A percentile compares a stretch with the other conserved stretches of the same genome.
Evolutionary conservation across 2,797 vertebrate species (phyloP).

Genomic region (Melanotaenia pygmaea): DNA sequence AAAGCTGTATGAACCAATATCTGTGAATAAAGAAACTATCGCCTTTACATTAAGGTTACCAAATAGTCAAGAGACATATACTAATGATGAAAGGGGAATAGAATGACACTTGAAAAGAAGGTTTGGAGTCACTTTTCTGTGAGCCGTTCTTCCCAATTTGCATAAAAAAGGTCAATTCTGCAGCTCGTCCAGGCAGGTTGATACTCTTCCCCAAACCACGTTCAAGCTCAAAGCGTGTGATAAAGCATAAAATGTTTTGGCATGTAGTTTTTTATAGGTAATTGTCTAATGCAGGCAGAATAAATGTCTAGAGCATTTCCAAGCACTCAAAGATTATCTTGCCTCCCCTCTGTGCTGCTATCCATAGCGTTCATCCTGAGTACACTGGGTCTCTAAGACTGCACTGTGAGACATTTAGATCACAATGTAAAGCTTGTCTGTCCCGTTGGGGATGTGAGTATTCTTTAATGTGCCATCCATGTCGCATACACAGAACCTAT

Average conservation of each 20-base stretch:
- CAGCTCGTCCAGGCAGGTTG: conserved; percentile 63
- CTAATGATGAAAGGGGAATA: conserved; percentile 64
- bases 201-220: conserved; percentile 58
- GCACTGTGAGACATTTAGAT: conserved; percentile 83
- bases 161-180: conserved; percentile 50
- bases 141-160: conserved; percentile 72
- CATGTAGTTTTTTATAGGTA: conserved; percentile 67
- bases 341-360: conserved; percentile 82
- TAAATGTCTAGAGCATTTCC: conserved; percentile 71
- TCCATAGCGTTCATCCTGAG: conserved; percentile 78
- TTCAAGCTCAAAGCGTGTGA: conserved; percentile 57
- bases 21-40: conserved; percentile 78
- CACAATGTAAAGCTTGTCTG: conserved; percentile 75
- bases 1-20: conserved; percentile 79
- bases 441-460: conserved; percentile 73
- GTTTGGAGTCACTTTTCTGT: conserved; percentile 57
- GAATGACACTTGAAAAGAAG: conserved; percentile 71
- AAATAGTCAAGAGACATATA: conserved; percentile 73
- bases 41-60: conserved; percentile 80
- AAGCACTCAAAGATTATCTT: conserved; percentile 71
- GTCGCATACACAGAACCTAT: conserved; percentile 69
- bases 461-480: conserved; percentile 78
- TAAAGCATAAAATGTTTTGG: conserved; percentile 62
- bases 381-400: conserved; percentile 83
- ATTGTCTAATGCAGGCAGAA: conserved; percentile 68